Evolutionary conservation across 2,888 invertebrate genomes (phyloP).

Genomic region (Meiosimyza decipiens): DNA sequence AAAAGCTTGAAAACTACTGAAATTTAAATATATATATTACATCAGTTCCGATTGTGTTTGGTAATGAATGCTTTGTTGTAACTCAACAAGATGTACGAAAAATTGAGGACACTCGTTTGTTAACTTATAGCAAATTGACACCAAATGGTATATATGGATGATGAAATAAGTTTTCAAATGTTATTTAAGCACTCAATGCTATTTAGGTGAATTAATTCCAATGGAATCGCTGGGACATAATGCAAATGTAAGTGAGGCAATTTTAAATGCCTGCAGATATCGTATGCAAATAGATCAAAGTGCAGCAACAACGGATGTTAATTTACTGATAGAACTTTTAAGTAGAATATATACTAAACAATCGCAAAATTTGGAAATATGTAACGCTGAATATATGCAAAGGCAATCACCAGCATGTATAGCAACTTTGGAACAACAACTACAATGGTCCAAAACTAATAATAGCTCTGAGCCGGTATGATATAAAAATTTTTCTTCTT

Average conservation of each 20-base stretch:
- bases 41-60: constrained; percentile 57
- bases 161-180: neutral
- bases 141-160: constrained; percentile 43
- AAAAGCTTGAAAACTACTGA: neutral
- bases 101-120: constrained; percentile 54
- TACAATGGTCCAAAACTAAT: constrained; percentile 52
- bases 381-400: neutral
- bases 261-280: constrained; percentile 34
- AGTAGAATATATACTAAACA: neutral
- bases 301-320: neutral
- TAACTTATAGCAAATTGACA: constrained; percentile 50
- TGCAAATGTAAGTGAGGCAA: constrained; percentile 37
- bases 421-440: constrained; percentile 49
- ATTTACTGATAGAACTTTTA: neutral
- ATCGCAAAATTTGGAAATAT: neutral
- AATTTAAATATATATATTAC: neutral
- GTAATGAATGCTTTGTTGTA: constrained; percentile 53
- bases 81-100: constrained; percentile 61
- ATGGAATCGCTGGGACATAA: constrained; percentile 40
- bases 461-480: constrained; percentile 45
- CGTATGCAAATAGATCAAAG: constrained; percentile 11
- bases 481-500: neutral
- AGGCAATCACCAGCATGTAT: constrained; percentile 20
- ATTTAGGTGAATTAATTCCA: constrained; percentile 45
- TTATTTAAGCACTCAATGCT: neutral